Base-by-base conservation (phyloP, 2,888 invertebrate genomes). In the Cremastinae sp. region DNA sequence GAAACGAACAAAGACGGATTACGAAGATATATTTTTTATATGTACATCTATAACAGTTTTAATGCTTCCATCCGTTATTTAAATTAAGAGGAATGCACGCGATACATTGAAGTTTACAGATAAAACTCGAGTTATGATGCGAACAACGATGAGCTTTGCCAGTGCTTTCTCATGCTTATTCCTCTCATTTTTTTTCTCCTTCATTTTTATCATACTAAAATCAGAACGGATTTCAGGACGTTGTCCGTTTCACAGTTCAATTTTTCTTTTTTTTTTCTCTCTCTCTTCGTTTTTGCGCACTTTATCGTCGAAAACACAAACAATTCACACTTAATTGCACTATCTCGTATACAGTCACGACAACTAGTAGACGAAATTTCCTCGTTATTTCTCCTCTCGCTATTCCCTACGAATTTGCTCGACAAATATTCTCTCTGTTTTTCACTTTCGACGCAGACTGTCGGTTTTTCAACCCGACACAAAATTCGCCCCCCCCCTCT, bases 141-240 rank as follows among this genome's bases (percentile, higher is more conserved):
- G 74, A 76, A 78, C 76, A 77, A 80, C 78, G 76, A 80, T 80
- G 80, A 80, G 78, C 78, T 80, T 80, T 79, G 80, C 79, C 80
- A 80, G 79, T 76, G 80, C 78, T 80, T 77, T 69, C 22, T 68
- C 34, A 20, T 41, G 34, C 34, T 7, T 14, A 70, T 70, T 49
- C 38, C 56, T 71, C 71, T 72, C 58, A n/a, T 43, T 54, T 53
- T 53, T 54, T 34, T 38, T 62, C 41, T 58, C 0, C 18, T 41
- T 47, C 36, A 18, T 28, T 34, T 20, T 51, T 54, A 38, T 36
- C 8, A 12, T 59, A 43, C 34, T 28, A 47, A 47, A 74, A 70
- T 58, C 49, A 58, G 62, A 68, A 56, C 64, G 36, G 56, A 62
- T 53, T 64, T 53, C 47, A 54, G 65, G 51, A 73, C 64, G 41